A percentile compares a stretch with the other conserved stretches of the same genome.
Evolutionary conservation across 2,888 invertebrate genomes (phyloP).

Genomic region (Biston betularia): DNA sequence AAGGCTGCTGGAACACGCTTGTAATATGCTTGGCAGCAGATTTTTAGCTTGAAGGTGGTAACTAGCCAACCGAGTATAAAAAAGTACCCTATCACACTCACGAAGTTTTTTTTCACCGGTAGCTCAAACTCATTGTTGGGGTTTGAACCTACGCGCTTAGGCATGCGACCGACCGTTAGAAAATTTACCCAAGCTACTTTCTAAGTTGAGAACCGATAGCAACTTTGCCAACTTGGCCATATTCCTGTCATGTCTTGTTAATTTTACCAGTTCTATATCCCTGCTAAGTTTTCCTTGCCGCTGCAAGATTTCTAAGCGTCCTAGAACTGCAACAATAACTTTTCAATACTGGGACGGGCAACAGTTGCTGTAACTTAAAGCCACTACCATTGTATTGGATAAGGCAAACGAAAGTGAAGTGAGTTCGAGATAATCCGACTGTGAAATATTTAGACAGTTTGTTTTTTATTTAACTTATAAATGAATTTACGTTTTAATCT

Average conservation of each 20-base stretch:
- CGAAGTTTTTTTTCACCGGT: no score
- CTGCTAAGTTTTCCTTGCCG: slow-evolving; percentile 20
- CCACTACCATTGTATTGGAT: background rate
- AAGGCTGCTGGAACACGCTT: no score
- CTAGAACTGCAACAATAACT: slow-evolving; percentile 19
- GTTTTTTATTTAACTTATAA: no score
- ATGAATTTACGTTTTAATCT: no score
- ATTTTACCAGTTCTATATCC: slow-evolving; percentile 17
- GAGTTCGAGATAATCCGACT: background rate
- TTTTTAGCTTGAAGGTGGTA: no score
- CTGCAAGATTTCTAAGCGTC: slow-evolving; percentile 21
- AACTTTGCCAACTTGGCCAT: slow-evolving; percentile 2
- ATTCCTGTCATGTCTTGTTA: slow-evolving; percentile 18
- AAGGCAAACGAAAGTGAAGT: background rate
- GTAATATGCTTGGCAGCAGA: no score
- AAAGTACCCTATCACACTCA: no score
- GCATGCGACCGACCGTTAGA: no score
- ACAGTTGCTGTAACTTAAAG: slow-evolving; percentile 14
- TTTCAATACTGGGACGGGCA: slow-evolving; percentile 24
- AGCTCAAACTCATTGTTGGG: no score
- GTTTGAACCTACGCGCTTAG: no score
- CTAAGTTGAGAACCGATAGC: background rate
- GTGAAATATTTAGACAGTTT: background rate
- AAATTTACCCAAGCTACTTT: background rate
- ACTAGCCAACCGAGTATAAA: no score